A percentile compares a stretch with the other conserved stretches of the same genome.
Evolutionary conservation across 2,797 vertebrate genomes (phyloP).

Genomic region (Siniperca undulata): DNA sequence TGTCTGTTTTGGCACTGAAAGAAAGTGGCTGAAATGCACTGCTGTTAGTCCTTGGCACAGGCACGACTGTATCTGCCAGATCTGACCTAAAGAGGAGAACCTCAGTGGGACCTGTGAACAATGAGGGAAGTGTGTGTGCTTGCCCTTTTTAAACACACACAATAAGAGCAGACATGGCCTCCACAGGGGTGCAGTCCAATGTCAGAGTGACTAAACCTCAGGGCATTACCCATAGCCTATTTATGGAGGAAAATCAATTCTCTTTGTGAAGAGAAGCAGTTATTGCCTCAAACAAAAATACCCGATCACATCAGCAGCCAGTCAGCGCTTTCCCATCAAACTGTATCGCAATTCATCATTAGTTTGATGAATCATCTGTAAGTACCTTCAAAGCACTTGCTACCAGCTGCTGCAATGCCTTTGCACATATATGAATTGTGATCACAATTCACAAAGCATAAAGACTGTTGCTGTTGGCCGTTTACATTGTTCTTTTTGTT

Average conservation of each 20-base stretch:
- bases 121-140: conserved; percentile 7
- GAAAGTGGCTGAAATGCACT: conserved; percentile 27
- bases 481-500: conserved; percentile 9
- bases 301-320: conserved; percentile 44
- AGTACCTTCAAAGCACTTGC: conserved; percentile 18
- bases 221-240: conserved; percentile 76
- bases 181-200: conserved; percentile 37
- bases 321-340: conserved; percentile 39
- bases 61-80: conserved; percentile 31
- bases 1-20: conserved; percentile 30
- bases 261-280: conserved; percentile 61
- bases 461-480: neutral
- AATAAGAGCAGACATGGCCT: conserved; percentile 38
- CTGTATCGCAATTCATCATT: conserved; percentile 28
- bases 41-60: conserved; percentile 37
- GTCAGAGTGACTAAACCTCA: conserved; percentile 59
- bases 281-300: conserved; percentile 57
- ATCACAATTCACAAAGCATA: conserved; percentile 11
- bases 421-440: conserved; percentile 11
- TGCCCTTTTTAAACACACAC: conserved; percentile 24
- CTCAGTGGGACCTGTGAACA: conserved; percentile 1
- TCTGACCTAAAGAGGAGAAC: conserved; percentile 35
- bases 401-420: conserved; percentile 27
- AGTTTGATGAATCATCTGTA: conserved; percentile 56
- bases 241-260: conserved; percentile 75